These are phyloP conservation scores for Caenorhabditis virilis DNA, from an alignment of 2,888 invertebrate genomes.

Conservation along the genomic window DNA sequence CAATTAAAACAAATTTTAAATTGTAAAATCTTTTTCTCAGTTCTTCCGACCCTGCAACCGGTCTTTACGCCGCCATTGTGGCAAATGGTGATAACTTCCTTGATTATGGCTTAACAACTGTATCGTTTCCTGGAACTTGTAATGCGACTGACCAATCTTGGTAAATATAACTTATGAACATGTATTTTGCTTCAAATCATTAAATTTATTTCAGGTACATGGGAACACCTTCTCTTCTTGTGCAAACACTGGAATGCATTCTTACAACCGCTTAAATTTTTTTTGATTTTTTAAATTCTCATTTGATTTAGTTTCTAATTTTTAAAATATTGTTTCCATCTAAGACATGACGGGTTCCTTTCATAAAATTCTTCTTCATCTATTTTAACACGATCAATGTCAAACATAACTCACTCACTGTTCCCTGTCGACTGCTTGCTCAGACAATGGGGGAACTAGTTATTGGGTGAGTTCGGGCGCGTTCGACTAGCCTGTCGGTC, in stretches of 20 bases:
- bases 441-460: too few species aligned
- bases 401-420: too few species aligned
- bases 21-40: too few species aligned
- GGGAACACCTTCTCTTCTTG: slow-evolving; percentile 21
- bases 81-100: slow-evolving; percentile 43
- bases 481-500: too few species aligned
- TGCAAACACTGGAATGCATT: slow-evolving; percentile 34
- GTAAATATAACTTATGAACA: not conserved
- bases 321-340: too few species aligned
- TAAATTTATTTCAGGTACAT: slow-evolving; percentile 7
- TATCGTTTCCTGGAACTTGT: slow-evolving; percentile 35
- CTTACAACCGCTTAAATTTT: slow-evolving; percentile 17
- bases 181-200: not conserved
- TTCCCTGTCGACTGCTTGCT: too few species aligned
- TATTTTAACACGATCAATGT: too few species aligned
- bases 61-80: slow-evolving; percentile 46
- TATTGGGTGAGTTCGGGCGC: too few species aligned
- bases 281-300: not conserved
- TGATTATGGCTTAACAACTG: slow-evolving; percentile 15
- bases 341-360: too few species aligned
- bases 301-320: too few species aligned
- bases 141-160: not conserved
- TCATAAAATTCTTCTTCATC: too few species aligned
- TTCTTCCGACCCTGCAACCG: slow-evolving; percentile 18
- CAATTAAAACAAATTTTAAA: not conserved